These are phyloP conservation scores for Synanceia verrucosa DNA, from an alignment of 2,797 vertebrate genomes.

Conservation along the genomic window DNA sequence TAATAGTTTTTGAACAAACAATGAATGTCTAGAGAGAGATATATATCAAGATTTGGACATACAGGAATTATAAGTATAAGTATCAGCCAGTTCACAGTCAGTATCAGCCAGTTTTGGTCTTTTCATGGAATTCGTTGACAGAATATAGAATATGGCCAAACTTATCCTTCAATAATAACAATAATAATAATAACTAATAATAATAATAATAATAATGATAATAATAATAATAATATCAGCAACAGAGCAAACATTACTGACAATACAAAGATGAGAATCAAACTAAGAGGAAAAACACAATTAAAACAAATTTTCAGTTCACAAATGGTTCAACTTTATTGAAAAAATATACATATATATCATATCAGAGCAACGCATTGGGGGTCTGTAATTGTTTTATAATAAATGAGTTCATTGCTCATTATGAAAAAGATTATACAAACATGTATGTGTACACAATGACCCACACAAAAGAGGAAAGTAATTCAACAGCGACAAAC, in stretches of 20 bases:
- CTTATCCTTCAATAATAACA: too few relatives aligned
- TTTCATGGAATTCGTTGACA: neutral
- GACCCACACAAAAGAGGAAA: constrained; percentile 31
- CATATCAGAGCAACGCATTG: constrained; percentile 23
- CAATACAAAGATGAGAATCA: constrained; percentile 1
- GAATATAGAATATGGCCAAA: too few relatives aligned
- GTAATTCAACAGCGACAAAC: constrained; percentile 40
- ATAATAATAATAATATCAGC: neutral
- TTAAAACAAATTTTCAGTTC: constrained; percentile 38
- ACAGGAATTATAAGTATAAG: neutral
- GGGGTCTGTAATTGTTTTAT: constrained; percentile 19
- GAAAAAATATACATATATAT: constrained; percentile 22
- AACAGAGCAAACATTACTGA: neutral
- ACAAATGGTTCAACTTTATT: constrained; percentile 68
- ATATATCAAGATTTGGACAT: neutral
- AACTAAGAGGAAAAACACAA: constrained; percentile 25
- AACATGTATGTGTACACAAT: constrained; percentile 34
- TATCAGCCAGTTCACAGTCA: neutral
- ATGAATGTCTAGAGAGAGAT: neutral
- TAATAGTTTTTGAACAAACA: neutral
- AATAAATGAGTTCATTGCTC: constrained; percentile 34
- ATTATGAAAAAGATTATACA: constrained; percentile 14
- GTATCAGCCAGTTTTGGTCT: neutral
- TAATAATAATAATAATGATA: too few relatives aligned
- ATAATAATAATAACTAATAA: too few relatives aligned